Evolutionary conservation across 2,113 vertebrate genomes (phyloP), one percentile per base, ranked within the genome.

Genomic region (Poeciliopsis retropinna): DNA sequence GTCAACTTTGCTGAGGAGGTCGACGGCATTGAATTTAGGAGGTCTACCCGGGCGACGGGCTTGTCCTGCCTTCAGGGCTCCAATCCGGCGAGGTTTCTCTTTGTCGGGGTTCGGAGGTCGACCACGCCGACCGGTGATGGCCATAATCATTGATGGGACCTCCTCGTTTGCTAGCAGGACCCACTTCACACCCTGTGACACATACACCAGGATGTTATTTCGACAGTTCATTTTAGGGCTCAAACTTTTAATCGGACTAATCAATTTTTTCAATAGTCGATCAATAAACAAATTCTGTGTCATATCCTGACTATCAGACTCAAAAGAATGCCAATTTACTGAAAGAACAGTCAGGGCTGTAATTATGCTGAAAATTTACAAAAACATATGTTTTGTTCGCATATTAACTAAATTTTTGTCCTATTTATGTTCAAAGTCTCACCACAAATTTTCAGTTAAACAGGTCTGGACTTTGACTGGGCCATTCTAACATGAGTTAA

Each of bases 141-240:
- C 97, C 94, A 97, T 96, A 91, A 99, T 99, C 88, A 97, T 97
- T 0, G 97, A 96, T 0, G 98, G 98, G 80, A 99, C 95, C 89
- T 99, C 97, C 78, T 99, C 97, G 19, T 96, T 95, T 47, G 94
- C 96, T 86, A 99, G 90, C 37, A 95, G 92, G 64, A 96, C 91
- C 98, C 98, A 99, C 76, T 96, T 94, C 83, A 88, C 34, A 9
- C 97, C 98, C 98, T 99, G 92, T 0, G 47, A 86, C 14, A 39
- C 17, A 25, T 12, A 34, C 8, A 13, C 25, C n/a, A 54, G 7
- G 25, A 63, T n/a, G 22, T 15, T 0, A 34, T 32, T 27, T 25
- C 11, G 4, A 29, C 28, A 9, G 39, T 30, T 30, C 17, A 31
- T 17, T 28, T 54, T 9, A 54, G 32, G 32, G 8, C 8, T 34